Evolutionary conservation across 2,888 invertebrate genomes (phyloP), one percentile per base, ranked within the genome.

Genomic region (Drosophila pegasa): DNA sequence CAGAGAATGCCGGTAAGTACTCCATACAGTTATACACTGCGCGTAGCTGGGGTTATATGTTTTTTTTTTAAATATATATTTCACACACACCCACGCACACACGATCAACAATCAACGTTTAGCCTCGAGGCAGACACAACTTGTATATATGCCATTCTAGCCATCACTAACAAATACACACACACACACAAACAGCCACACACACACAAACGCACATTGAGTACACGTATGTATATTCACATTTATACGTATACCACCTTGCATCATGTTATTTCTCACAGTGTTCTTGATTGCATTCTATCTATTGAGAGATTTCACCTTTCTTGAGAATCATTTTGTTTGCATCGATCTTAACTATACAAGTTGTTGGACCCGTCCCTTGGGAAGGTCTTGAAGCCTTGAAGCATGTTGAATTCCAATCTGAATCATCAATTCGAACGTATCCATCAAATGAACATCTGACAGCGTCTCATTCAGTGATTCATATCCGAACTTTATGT

Each of bases 1-100:
- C 94, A 61, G 95, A 95, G 88, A 93, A 93, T 89, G 93, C 94
- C 91, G 95, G 95, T 95, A 93, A 94, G 94, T 93, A 14, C 16
- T 29, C 22, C 31, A 20, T 10, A 16, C 22, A 9, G 22, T n/a
- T 9, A 29, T 18, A 61, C 45, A 55, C 41, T 56, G 33, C 27
- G 16, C 38, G 20, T 48, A 40, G 41, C 45, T 52, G 37, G 47
- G 41, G 16, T 6, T 27, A 45, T 25, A 9, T 43, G 9, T 45
- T 35, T 45, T 38, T 33, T 22, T 48, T 40, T 48, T n/a, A 31
- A 37, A 47, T 27, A 47, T 54, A n/a, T 52, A 8, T 45, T 38
- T 20, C 27, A 48, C 33, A 37, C 20, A 40, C 43, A 27, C 18
- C 27, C 33, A 20, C 38, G 27, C 16, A 40, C 16, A 41, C 41